Percentiles rank a stretch among this genome's conserved stretches.
Evolutionary conservation across 1,140 invertebrate species (phyloP).

Genomic region (Ganaspis sp.): DNA sequence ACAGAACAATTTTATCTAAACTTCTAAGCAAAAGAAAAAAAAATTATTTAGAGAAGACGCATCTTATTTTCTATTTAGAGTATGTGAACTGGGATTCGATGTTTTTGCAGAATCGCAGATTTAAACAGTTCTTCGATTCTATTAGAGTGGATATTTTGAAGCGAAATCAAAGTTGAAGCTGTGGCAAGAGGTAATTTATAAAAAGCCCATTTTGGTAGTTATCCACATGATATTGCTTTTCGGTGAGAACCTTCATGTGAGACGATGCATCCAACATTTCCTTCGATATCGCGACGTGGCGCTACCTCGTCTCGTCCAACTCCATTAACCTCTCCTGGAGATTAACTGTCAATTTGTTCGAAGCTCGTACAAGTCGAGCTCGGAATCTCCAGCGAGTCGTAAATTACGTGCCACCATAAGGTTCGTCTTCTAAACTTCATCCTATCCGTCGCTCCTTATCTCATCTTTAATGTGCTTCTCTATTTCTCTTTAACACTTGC

Average conservation of each 20-base stretch:
- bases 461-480: not conserved
- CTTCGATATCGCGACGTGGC: constrained; percentile 2
- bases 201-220: not conserved
- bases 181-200: constrained; percentile 5
- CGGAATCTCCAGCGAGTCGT: constrained; percentile 20
- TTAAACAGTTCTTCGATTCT: constrained; percentile 12
- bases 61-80: no score
- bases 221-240: not conserved
- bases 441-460: not conserved
- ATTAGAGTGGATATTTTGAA: not conserved
- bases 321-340: constrained; percentile 18
- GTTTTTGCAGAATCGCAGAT: constrained; percentile 44
- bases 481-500: not conserved
- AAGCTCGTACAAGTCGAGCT: not conserved
- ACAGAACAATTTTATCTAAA: no score
- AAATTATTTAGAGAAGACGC: no score
- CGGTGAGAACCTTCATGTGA: not conserved
- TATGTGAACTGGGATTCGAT: constrained; percentile 46
- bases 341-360: constrained; percentile 26
- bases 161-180: not conserved
- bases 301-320: not conserved
- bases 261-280: constrained; percentile 8
- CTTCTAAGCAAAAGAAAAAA: no score
- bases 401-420: not conserved
- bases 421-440: constrained; percentile 13